Base-by-base conservation (phyloP, 2,113 vertebrate species). In the Xyrauchen texanus region DNA sequence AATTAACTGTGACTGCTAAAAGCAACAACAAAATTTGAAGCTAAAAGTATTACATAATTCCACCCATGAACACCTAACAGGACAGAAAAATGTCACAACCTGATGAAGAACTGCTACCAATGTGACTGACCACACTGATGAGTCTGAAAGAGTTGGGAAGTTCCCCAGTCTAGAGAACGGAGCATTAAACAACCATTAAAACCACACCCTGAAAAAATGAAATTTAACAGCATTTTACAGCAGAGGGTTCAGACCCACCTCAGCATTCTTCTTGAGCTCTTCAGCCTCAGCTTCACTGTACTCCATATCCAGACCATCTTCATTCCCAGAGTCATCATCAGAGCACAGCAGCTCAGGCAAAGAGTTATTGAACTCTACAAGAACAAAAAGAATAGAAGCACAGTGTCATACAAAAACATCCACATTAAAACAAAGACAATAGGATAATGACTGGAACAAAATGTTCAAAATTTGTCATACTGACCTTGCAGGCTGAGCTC, bases 111-210 rank as follows among this genome's bases (percentile, higher is more conserved):
- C 95, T 97, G 90, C 94, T 98, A 79, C 98, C 98, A 0, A 99
- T 99, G 91, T 99, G 98, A 88, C 98, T 99, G 91, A 99, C 98
- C 0, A 99, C 96, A 88, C 98, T 99, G 90, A 99, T 95, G 81
- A 99, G 96, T 68, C 97, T 92, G 58, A 97, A 99, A 0, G 98
- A 99, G 87, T 99, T 97, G 76, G 93, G 89, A 84, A 98, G 88
- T 49, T 95, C 95, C 84, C 97, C 98, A 45, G 90, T 95, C 98
- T 99, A 89, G 13, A 71, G 77, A 3, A 6, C 9, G 16, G 66
- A 15, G n/a, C 10, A 72, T 34, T 52, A n/a, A 16, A 4, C 45
- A 44, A 1, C 15, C 8, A 74, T 13, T 5, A 3, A 13, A 60
- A 15, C 16, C 45, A 10, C 53, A 60, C 6, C 8, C 46, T n/a